phyloP scores from a whole-genome alignment of 2,888 invertebrate genomes.

The Digitonthophagus gazella region DNA sequence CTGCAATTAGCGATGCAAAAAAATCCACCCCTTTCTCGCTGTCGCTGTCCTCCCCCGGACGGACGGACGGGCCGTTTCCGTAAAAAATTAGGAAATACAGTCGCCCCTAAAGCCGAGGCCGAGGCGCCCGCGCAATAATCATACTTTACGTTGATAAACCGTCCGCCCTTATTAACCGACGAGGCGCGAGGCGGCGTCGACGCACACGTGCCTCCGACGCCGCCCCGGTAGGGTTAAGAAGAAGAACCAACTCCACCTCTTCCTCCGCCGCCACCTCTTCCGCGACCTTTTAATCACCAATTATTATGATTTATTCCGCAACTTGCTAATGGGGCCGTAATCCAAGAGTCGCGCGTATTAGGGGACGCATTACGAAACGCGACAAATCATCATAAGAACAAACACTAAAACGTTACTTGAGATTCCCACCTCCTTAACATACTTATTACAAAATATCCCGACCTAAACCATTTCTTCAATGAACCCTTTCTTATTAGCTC shows the following conservation, averaged over 20 bases:
- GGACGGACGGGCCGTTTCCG: not conserved
- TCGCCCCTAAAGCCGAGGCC: not conserved
- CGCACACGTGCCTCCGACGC: not conserved
- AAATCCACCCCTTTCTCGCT: not conserved
- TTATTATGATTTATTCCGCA: constrained; percentile 15
- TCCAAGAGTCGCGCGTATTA: constrained; percentile 13
- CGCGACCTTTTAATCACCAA: constrained; percentile 11
- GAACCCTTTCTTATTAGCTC: too few species aligned
- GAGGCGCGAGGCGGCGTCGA: not conserved
- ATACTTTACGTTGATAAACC: not conserved
- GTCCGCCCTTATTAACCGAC: not conserved
- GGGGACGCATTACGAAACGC: constrained; percentile 3
- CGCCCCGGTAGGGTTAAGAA: not conserved
- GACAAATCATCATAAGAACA: constrained; percentile 15
- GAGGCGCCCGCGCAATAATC: not conserved
- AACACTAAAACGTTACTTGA: constrained; percentile 5
- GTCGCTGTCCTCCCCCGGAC: not conserved
- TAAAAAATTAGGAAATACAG: not conserved
- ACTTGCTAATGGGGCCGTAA: constrained; percentile 13
- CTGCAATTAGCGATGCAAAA: not conserved
- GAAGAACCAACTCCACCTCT: not conserved
- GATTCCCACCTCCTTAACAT: not conserved
- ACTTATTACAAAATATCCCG: too few species aligned
- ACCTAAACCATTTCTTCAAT: not conserved
- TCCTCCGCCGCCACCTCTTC: not conserved